Evolutionary conservation across 2,113 vertebrate genomes (phyloP).

Genomic region (Zapus hudsonius): DNA sequence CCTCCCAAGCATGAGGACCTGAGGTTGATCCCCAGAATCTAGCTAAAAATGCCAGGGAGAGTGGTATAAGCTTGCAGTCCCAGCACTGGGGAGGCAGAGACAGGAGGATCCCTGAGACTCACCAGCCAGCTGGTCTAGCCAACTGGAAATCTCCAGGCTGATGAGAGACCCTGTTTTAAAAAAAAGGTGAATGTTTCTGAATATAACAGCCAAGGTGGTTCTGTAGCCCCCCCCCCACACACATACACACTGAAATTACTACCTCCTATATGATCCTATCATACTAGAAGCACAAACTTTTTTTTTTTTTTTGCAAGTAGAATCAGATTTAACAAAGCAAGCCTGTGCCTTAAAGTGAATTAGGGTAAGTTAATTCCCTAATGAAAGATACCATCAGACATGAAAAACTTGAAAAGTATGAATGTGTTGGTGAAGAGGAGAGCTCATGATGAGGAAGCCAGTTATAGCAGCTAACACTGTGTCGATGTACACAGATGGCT

Average conservation of each 20-base stretch:
- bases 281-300: neutral
- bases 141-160: neutral
- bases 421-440: neutral
- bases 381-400: constrained; percentile 41
- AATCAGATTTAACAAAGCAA: constrained; percentile 17
- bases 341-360: constrained; percentile 45
- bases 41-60: neutral
- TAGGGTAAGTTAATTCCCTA: constrained; percentile 56
- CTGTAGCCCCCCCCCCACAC: no score
- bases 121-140: neutral
- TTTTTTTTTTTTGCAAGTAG: neutral
- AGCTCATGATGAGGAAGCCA: neutral
- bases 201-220: neutral
- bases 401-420: neutral
- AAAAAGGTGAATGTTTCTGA: neutral
- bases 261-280: neutral
- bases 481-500: constrained; percentile 39
- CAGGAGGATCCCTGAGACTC: neutral
- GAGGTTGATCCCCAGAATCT: neutral
- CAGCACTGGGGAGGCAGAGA: neutral
- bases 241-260: neutral
- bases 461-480: neutral
- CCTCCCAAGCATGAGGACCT: neutral
- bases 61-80: no score
- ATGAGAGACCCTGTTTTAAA: neutral